These are phyloP conservation scores for Pongo abelii DNA, from an alignment of 2,113 vertebrate species.

Conservation along the genomic window DNA sequence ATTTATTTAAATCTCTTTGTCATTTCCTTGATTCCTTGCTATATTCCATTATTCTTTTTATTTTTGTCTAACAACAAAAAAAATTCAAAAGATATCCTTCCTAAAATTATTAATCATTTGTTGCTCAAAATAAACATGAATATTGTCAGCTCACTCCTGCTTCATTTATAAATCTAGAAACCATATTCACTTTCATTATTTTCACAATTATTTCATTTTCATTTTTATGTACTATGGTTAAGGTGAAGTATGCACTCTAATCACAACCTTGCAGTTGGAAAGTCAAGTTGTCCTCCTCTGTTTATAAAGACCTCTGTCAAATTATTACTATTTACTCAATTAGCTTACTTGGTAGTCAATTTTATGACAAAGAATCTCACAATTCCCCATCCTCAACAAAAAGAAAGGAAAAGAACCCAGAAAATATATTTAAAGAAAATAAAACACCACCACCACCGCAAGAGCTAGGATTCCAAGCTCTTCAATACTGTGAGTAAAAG, in stretches of 20 bases:
- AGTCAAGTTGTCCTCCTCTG: neutral
- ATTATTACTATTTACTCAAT: neutral
- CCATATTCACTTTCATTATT: neutral
- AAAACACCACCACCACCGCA: neutral
- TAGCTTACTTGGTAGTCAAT: neutral
- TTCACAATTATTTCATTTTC: neutral
- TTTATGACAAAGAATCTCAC: neutral
- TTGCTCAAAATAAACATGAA: neutral
- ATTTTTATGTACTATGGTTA: neutral
- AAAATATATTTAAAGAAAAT: neutral
- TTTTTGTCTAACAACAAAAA: neutral
- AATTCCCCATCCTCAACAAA: neutral
- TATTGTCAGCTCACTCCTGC: neutral
- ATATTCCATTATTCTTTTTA: neutral
- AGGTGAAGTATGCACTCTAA: neutral
- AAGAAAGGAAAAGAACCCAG: neutral
- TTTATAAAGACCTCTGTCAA: neutral
- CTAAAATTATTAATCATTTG: neutral
- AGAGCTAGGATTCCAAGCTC: neutral
- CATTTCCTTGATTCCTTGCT: neutral
- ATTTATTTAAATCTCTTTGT: neutral
- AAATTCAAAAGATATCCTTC: neutral
- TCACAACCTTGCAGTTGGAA: neutral
- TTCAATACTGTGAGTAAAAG: neutral
- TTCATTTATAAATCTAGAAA: neutral